Conservation (phyloP, 2,888 invertebrate species). For the Stramonita haemastoma region DNA sequence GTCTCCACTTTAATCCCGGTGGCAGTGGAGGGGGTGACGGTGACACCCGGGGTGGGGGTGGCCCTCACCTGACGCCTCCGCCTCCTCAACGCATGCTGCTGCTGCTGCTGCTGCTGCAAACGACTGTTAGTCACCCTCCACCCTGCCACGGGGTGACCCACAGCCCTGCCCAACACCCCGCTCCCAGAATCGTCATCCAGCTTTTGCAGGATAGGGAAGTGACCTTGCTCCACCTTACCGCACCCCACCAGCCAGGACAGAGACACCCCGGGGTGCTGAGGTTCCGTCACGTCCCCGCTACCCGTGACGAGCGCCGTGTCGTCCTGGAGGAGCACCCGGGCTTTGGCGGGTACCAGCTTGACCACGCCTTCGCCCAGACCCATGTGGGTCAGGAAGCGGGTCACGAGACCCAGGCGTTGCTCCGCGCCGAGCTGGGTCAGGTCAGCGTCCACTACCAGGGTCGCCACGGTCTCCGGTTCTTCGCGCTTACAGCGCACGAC, state of each 20-base stretch:
- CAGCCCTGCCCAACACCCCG: slow-evolving; percentile 84
- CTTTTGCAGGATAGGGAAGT: slow-evolving; percentile 83
- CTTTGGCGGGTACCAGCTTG: slow-evolving; percentile 67
- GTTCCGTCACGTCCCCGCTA: slow-evolving; percentile 67
- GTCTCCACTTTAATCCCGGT: slow-evolving; percentile 57
- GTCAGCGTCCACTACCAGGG: slow-evolving; percentile 84
- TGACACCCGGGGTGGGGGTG: slow-evolving; percentile 68
- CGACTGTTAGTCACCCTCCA: slow-evolving; percentile 83
- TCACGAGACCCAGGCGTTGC: slow-evolving; percentile 80
- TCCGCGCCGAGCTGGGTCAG: slow-evolving; percentile 79
- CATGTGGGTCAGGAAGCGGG: slow-evolving; percentile 67
- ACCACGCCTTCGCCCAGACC: slow-evolving; percentile 69
- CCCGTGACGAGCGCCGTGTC: slow-evolving; percentile 74
- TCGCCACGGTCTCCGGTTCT: slow-evolving; percentile 82
- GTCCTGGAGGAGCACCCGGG: slow-evolving; percentile 69
- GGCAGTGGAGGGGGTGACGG: slow-evolving; percentile 66
- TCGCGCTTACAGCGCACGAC: slow-evolving; percentile 74
- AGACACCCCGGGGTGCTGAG: slow-evolving; percentile 61
- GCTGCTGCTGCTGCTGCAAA: slow-evolving; percentile 70
- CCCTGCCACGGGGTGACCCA: slow-evolving; percentile 85
- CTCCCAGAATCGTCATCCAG: slow-evolving; percentile 85
- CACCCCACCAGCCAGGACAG: slow-evolving; percentile 84
- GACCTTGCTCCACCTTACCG: slow-evolving; percentile 84
- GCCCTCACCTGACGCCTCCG: slow-evolving; percentile 73
- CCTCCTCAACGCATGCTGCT: slow-evolving; percentile 68